Percentiles rank a stretch among this genome's conserved stretches.
Evolutionary conservation across 2,113 vertebrate genomes (phyloP).

Genomic region (Lycocorax pyrrhopterus): DNA sequence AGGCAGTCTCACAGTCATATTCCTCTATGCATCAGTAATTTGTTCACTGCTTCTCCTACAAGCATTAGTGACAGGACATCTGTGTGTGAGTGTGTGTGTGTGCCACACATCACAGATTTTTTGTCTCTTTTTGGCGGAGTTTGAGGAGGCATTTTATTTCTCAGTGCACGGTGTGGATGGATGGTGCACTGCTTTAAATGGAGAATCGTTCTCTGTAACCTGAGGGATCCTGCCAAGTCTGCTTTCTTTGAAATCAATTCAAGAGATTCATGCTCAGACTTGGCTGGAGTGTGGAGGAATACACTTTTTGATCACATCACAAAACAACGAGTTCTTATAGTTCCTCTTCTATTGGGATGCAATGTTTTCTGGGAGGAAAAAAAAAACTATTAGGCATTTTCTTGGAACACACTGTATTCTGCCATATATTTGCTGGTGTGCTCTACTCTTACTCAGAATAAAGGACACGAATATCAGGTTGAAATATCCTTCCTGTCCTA

Average conservation of each 20-base stretch:
- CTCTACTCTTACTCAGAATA: neutral
- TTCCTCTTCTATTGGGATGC: neutral
- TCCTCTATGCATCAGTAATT: neutral
- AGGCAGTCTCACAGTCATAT: neutral
- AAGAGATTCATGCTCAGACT: constrained; percentile 1
- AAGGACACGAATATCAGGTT: neutral
- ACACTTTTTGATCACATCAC: neutral
- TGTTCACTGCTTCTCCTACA: neutral
- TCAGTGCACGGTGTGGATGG: neutral
- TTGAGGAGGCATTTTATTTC: neutral
- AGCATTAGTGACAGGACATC: neutral
- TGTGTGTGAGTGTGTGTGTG: neutral
- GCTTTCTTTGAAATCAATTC: constrained; percentile 8
- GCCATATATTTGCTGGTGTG: neutral
- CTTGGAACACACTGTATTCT: neutral
- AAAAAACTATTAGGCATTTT: neutral
- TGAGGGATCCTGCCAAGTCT: constrained; percentile 2
- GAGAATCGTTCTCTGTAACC: neutral
- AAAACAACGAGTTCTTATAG: neutral
- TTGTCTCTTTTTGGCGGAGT: neutral
- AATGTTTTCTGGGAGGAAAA: neutral
- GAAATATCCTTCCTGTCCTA: neutral
- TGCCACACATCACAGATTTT: neutral
- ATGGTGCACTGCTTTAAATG: neutral
- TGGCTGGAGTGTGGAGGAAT: neutral